A percentile compares a stretch with the other conserved stretches of the same genome.
These are phyloP conservation scores for Heliornis fulica DNA, from an alignment of 2,113 vertebrate genomes.

Conservation along the genomic window DNA sequence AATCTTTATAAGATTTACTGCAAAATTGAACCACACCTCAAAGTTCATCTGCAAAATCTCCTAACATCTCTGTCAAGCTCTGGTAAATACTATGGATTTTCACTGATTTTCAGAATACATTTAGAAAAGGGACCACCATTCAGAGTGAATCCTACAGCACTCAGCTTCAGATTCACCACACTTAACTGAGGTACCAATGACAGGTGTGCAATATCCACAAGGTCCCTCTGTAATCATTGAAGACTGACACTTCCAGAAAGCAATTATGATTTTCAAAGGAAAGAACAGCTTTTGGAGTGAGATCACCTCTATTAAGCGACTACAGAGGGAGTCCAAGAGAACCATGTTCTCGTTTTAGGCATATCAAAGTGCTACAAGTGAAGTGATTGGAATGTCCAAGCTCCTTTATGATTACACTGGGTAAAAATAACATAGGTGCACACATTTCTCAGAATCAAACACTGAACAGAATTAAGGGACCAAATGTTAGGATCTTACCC, in stretches of 20 bases:
- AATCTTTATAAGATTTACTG: background rate
- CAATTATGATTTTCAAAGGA: background rate
- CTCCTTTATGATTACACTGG: background rate
- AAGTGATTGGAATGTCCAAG: background rate
- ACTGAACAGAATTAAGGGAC: background rate
- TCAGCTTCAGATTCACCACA: background rate
- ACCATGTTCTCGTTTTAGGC: fast-evolving
- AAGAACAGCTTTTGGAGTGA: background rate
- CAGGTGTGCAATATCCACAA: background rate
- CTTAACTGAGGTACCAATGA: background rate
- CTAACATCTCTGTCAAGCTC: background rate
- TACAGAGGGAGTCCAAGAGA: background rate
- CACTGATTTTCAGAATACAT: background rate
- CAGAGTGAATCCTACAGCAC: background rate
- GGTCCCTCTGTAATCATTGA: background rate
- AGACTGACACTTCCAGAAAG: background rate
- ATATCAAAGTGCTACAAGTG: background rate
- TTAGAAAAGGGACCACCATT: background rate
- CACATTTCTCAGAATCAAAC: background rate
- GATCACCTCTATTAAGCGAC: background rate
- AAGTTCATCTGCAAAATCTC: background rate
- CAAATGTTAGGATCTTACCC: background rate
- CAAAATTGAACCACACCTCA: background rate
- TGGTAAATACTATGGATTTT: background rate
- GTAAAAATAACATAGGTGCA: background rate